phyloP scores from a whole-genome alignment of 2,888 invertebrate genomes.

The Muschampia plurimacula region DNA sequence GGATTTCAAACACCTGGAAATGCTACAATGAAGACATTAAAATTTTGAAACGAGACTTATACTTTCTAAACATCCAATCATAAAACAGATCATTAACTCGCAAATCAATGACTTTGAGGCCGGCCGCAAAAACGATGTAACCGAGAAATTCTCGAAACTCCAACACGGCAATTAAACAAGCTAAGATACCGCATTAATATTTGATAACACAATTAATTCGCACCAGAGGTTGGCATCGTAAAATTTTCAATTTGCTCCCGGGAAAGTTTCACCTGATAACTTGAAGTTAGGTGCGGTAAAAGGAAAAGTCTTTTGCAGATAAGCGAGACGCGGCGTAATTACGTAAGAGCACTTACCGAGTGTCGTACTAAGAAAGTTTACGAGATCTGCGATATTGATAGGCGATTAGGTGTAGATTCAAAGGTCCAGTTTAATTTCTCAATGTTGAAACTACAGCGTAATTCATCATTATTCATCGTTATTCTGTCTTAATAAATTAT shows the following conservation, averaged over 20 bases:
- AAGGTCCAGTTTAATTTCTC: background rate
- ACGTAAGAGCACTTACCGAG: constrained; percentile 48
- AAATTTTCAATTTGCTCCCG: constrained; percentile 81
- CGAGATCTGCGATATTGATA: background rate
- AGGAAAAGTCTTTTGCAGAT: constrained; percentile 67
- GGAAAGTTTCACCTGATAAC: constrained; percentile 81
- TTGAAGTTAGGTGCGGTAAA: constrained; percentile 69
- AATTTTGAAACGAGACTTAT: background rate
- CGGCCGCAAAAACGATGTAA: constrained; percentile 32
- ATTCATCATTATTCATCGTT: too few relatives aligned
- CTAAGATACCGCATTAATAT: constrained; percentile 80
- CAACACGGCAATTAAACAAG: constrained; percentile 65
- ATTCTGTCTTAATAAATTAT: too few relatives aligned
- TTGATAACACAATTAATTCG: constrained; percentile 84
- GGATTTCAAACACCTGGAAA: background rate
- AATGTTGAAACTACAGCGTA: too few relatives aligned
- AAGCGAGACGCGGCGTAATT: constrained; percentile 62
- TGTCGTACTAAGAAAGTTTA: background rate
- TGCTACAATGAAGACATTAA: background rate
- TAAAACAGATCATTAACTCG: constrained; percentile 32
- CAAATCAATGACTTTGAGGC: constrained; percentile 23
- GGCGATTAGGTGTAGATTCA: background rate
- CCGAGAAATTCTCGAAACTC: constrained; percentile 49
- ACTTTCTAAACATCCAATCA: constrained; percentile 5
- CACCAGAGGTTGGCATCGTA: constrained; percentile 62